These are phyloP conservation scores for Ctenicera cuprea DNA, from an alignment of 2,888 invertebrate genomes.

Conservation along the genomic window DNA sequence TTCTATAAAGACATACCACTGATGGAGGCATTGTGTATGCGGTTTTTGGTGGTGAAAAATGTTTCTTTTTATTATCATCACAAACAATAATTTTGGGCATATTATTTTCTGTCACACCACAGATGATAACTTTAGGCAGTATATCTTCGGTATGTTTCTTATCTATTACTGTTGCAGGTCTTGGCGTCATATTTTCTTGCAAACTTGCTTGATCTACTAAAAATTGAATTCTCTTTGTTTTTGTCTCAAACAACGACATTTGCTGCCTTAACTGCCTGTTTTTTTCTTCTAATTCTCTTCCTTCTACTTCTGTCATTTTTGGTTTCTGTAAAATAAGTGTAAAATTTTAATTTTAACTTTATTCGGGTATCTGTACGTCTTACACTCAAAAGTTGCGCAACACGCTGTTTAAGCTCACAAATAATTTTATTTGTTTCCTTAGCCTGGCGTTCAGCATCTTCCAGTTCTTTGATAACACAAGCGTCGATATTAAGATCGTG, in stretches of 20 bases:
- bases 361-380: not conserved
- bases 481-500: constrained; percentile 59
- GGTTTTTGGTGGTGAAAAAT: not conserved
- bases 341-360: constrained; percentile 12
- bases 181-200: constrained; percentile 66
- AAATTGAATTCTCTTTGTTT: constrained; percentile 77
- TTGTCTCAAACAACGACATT: constrained; percentile 78
- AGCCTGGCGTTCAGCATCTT: constrained; percentile 72
- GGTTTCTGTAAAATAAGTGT: constrained; percentile 72
- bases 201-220: constrained; percentile 72
- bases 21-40: constrained; percentile 13
- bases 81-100: constrained; percentile 76
- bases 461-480: constrained; percentile 71
- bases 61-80: constrained; percentile 68
- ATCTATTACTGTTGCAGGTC: constrained; percentile 37
- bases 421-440: constrained; percentile 72
- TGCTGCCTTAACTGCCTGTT: constrained; percentile 77
- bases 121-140: constrained; percentile 75
- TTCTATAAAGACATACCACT: constrained; percentile 8
- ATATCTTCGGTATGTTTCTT: constrained; percentile 64
- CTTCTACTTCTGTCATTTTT: constrained; percentile 76
- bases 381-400: constrained; percentile 69
- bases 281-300: constrained; percentile 74
- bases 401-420: constrained; percentile 69
- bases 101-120: constrained; percentile 73